These are phyloP conservation scores for Drosophila nr. medialis DNA, from an alignment of 2,888 invertebrate species.

Conservation along the genomic window DNA sequence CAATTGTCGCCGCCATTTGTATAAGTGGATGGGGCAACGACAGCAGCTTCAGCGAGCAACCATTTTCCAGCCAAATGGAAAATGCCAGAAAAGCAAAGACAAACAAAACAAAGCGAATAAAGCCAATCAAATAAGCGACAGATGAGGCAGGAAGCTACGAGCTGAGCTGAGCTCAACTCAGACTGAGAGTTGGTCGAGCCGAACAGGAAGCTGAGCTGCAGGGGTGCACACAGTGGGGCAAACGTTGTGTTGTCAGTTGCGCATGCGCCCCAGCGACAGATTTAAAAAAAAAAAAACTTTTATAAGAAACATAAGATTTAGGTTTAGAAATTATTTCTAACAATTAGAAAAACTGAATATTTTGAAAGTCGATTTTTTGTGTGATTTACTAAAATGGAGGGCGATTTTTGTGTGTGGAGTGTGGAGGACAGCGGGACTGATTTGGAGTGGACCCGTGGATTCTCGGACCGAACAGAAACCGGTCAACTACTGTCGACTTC, in stretches of 20 bases:
- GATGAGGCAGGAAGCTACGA: constrained; percentile 33
- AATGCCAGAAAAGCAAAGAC: constrained; percentile 33
- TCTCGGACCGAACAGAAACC: constrained; percentile 47
- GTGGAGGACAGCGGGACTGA: constrained; percentile 39
- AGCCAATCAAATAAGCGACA: constrained; percentile 19
- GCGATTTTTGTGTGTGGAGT: not conserved
- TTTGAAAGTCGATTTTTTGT: not conserved
- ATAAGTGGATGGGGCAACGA: constrained; percentile 49
- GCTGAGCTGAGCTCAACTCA: constrained; percentile 29
- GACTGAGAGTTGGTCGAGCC: constrained; percentile 27
- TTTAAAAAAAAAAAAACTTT: not conserved
- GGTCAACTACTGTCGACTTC: constrained; percentile 26
- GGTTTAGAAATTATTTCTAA: not conserved
- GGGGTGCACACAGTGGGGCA: constrained; percentile 35
- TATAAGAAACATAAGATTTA: not conserved
- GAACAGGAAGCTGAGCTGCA: constrained; percentile 65
- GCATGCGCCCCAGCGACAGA: constrained; percentile 63
- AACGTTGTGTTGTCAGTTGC: constrained; percentile 37
- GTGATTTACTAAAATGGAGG: not conserved
- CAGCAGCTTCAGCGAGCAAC: constrained; percentile 59
- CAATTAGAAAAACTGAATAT: not conserved
- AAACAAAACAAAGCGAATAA: constrained; percentile 9
- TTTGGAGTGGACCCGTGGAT: constrained; percentile 38
- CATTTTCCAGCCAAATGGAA: constrained; percentile 57
- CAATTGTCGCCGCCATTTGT: constrained; percentile 74